Evolutionary conservation across 64 coral and sea anemone species (phyloP), one percentile per base, ranked within the genome.

Genomic region (Montipora sp.): DNA sequence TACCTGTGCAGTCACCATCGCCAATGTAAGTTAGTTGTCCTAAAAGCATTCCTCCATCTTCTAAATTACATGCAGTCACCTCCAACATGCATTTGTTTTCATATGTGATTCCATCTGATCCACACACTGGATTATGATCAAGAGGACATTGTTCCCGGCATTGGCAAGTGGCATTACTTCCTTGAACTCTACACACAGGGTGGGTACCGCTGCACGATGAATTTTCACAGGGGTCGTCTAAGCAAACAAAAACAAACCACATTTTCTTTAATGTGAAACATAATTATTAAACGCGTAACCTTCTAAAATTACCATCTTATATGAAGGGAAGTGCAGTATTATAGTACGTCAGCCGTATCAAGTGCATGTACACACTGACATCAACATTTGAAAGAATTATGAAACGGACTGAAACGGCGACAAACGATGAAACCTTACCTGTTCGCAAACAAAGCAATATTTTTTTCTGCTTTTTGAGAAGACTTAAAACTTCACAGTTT

Each of bases 21-120:
- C 60, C 82, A 51, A 85, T 16, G 82, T 71, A 85, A 0, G 82
- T 85, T 3, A 85, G 82, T 50, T 85, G 15, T 71, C 61, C 82
- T 10, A 8, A 15, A 20, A 63, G 63, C 82, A 70, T 85, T 0
- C 82, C 82, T 50, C 8, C 47, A 50, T 45, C 63, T 8, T 90
- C 79, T 45, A 71, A 22, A 13, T 59, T 48, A 48, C 89, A 90
- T 3, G 89, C 89, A 22, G 46, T 80, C 48, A 12, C 3, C 51
- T 90, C 66, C 47, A 90, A 10, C 46, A 51, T 3, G 23, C 89
- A 90, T 59, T 70, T 72, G 19, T 90, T 90, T 44, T 51, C 36
- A 75, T 94, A 94, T 12, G 93, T 94, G 13, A 53, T 49, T 3
- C 78, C 93, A 77, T 94, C 87, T 22, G 79, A 90, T 3, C 67